Evolutionary conservation across 2,113 vertebrate genomes (phyloP), one percentile per base, ranked within the genome.

Genomic region (Misgurnus mizolepis): DNA sequence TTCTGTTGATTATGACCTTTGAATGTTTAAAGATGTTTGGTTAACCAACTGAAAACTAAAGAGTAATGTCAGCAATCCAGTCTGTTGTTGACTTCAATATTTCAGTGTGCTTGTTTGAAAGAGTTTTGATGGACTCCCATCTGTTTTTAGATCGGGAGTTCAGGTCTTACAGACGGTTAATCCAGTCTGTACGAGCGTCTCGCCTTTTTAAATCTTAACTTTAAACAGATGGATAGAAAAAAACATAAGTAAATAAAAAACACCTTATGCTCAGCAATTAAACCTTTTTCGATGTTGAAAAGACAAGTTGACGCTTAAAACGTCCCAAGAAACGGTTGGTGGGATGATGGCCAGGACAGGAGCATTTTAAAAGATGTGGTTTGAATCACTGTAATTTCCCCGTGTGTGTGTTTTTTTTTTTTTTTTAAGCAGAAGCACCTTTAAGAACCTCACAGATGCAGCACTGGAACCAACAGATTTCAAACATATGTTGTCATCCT

Each of bases 381-480:
- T 86, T 90, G 88, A 92, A 92, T 92, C 88, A 89, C 82, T 86
- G 89, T 85, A 89, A 89, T 88, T 91, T 90, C 89, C 14, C 47
- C 89, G 27, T 34, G 22, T 22, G 22, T 22, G n/a, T 22, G 0
- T 34, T 87, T 81, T 77, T 79, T 78, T 86, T 80, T 73, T 45
- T 79, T 88, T 82, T 87, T 70, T 80, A 79, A 83, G 89, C 85
- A 86, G 83, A 86, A 83, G 80, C 80, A 81, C 74, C 76, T 85
- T 82, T 86, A 12, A 76, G 79, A 86, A 86, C 85, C 89, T 69
- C 70, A 83, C 82, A 80, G 71, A 55, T 55, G 56, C 68, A 81
- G 64, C 74, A 49, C 78, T 76, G 78, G 80, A 72, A 87, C 77
- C 83, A 84, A 78, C 80, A 61, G 55, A 61, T 18, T 61, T 45